Evolutionary conservation across 1,140 invertebrate genomes (phyloP).

Genomic region (Lepidurus packardi): DNA sequence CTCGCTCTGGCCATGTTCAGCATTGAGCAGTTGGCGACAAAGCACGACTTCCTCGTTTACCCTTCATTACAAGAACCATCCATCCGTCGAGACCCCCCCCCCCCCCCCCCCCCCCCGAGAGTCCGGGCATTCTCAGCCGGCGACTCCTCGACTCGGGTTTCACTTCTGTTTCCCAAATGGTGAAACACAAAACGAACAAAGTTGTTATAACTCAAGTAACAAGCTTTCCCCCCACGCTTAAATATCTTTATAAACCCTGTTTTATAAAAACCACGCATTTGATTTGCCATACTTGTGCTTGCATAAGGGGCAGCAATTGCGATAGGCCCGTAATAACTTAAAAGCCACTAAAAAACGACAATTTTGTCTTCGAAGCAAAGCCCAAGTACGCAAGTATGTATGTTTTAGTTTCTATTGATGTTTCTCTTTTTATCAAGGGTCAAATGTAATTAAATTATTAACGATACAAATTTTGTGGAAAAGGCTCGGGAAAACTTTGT

Average conservation of each 20-base stretch:
- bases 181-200: background rate
- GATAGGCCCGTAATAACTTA: too few relatives aligned
- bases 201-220: slow-evolving; percentile 6
- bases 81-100: background rate
- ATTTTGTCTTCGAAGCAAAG: too few relatives aligned
- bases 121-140: slow-evolving; percentile 6
- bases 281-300: background rate
- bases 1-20: background rate
- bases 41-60: slow-evolving; percentile 21
- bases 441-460: too few relatives aligned
- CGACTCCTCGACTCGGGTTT: background rate
- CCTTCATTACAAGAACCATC: slow-evolving; percentile 21
- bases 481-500: too few relatives aligned
- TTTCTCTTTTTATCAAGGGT: too few relatives aligned
- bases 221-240: background rate
- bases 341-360: too few relatives aligned
- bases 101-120: background rate
- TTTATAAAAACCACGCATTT: background rate
- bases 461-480: too few relatives aligned
- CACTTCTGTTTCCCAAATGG: slow-evolving; percentile 18
- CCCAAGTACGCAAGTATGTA: too few relatives aligned
- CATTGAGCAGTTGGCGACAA: slow-evolving; percentile 7
- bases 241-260: background rate
- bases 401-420: too few relatives aligned
- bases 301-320: too few relatives aligned